Conservation (phyloP, 2,797 vertebrate species). For the Acropternis orthonyx region DNA sequence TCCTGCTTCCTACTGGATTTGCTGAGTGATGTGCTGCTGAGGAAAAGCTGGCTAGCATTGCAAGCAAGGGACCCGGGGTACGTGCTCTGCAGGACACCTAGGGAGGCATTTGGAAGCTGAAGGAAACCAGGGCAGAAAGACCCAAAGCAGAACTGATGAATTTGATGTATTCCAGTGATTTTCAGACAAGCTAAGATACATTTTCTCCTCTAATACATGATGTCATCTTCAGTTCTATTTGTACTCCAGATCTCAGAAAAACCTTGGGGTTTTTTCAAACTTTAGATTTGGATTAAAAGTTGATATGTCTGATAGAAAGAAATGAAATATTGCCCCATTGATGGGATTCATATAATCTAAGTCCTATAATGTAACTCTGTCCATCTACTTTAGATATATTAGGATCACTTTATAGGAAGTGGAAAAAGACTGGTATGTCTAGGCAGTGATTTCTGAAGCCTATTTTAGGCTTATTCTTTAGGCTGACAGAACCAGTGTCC, state of each 20-base stretch:
- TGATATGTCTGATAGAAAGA: accelerated
- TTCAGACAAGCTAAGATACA: neutral
- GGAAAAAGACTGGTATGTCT: neutral
- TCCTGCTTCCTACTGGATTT: constrained; percentile 11
- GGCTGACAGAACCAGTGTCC: neutral
- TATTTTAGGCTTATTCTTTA: neutral
- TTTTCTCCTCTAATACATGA: neutral
- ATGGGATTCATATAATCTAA: neutral
- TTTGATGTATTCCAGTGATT: neutral
- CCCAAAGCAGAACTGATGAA: neutral
- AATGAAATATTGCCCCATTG: neutral
- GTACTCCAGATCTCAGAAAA: neutral
- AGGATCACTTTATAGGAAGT: neutral
- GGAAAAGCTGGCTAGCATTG: neutral
- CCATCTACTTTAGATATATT: no score
- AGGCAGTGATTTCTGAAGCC: neutral
- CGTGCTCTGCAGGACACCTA: neutral
- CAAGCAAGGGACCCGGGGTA: neutral
- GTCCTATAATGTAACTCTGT: neutral
- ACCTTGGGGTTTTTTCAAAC: accelerated
- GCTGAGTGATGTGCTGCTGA: constrained; percentile 26
- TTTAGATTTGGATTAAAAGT: neutral
- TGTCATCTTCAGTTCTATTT: neutral
- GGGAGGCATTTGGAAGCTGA: neutral
- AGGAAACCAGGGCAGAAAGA: neutral